phyloP scores from a whole-genome alignment of 1,140 invertebrate species.

The Drosophila bocqueti region DNA sequence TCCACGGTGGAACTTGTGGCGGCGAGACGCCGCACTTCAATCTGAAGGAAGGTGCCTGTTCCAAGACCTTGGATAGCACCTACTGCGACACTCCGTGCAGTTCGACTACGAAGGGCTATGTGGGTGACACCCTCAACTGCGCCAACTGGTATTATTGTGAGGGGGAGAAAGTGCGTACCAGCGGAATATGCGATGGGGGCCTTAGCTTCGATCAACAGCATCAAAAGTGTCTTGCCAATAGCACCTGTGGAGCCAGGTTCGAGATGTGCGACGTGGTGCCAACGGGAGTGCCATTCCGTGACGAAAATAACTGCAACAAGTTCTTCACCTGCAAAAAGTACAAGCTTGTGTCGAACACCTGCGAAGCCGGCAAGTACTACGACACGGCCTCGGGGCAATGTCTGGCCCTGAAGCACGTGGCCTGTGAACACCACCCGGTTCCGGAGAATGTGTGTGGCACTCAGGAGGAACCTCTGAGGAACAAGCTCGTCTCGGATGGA shows the following conservation, averaged over 20 bases:
- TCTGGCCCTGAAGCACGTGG: conserved; percentile 21
- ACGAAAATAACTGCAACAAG: conserved; percentile 11
- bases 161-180: background rate
- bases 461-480: conserved; percentile 3
- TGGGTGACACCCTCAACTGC: conserved; percentile 49
- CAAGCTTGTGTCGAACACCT: background rate
- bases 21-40: background rate
- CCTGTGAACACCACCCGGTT: conserved; percentile 48
- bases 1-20: background rate
- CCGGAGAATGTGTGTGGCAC: conserved; percentile 58
- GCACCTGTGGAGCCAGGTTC: conserved; percentile 27
- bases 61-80: conserved; percentile 7
- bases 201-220: conserved; percentile 38
- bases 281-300: background rate
- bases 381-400: background rate
- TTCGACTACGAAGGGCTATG: conserved; percentile 26
- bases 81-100: conserved; percentile 46
- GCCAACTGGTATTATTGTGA: conserved; percentile 61
- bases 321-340: background rate
- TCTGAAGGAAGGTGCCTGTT: background rate
- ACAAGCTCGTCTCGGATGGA: conserved; percentile 12
- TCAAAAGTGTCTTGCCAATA: conserved; percentile 34
- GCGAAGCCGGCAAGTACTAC: conserved; percentile 7
- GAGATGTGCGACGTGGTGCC: conserved; percentile 56
- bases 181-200: conserved; percentile 37